Evolutionary conservation across 2,888 invertebrate species (phyloP).

Genomic region (Mesoligia furuncula): DNA sequence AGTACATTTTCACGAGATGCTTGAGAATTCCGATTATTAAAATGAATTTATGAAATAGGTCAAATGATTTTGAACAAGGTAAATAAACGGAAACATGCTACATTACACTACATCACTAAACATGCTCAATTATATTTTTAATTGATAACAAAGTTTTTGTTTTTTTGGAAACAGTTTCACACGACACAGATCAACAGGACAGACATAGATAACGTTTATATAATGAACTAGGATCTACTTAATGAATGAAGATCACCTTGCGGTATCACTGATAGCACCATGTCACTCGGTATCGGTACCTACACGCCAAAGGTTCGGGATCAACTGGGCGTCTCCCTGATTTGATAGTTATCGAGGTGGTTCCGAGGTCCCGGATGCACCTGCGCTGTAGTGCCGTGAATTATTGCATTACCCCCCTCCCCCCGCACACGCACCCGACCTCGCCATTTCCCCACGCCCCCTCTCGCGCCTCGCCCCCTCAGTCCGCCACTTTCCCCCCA

Average conservation of each 20-base stretch:
- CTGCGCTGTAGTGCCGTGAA: constrained; percentile 82
- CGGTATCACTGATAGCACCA: constrained; percentile 58
- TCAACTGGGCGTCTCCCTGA: constrained; percentile 64
- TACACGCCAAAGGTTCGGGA: constrained; percentile 19
- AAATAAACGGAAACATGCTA: constrained; percentile 37
- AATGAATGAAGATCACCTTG: constrained; percentile 62
- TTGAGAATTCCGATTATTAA: constrained; percentile 18
- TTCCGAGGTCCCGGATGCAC: constrained; percentile 78
- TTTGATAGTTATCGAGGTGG: constrained; percentile 32
- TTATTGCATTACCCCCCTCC: constrained; percentile 74
- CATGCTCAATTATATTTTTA: constrained; percentile 16
- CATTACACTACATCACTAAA: constrained; percentile 20
- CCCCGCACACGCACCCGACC: constrained; percentile 48
- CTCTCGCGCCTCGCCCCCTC: constrained; percentile 43
- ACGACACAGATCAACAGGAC: constrained; percentile 33
- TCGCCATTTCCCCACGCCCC: constrained; percentile 41
- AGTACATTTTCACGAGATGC: constrained; percentile 14
- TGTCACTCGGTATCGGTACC: constrained; percentile 40
- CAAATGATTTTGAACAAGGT: constrained; percentile 42
- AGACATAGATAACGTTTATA: constrained; percentile 42
- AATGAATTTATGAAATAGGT: constrained; percentile 38
- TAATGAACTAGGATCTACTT: constrained; percentile 43
- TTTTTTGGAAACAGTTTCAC: constrained; percentile 21
- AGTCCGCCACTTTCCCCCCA: constrained; percentile 59
- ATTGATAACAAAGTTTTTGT: constrained; percentile 14